phyloP scores from a whole-genome alignment of 2,113 vertebrate species.

The Otus sunia region DNA sequence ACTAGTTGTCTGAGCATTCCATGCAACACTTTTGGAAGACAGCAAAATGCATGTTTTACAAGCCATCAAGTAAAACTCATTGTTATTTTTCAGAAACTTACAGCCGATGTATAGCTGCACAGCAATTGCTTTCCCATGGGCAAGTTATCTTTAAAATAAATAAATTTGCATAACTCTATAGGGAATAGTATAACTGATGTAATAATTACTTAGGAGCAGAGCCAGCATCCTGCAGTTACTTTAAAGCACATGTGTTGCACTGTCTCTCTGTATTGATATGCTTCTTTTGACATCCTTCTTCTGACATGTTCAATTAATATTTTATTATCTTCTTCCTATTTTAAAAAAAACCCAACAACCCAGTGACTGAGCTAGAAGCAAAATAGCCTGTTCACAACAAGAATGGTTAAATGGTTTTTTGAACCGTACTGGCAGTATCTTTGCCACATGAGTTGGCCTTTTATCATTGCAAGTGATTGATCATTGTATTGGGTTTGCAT shows the following conservation, averaged over 20 bases:
- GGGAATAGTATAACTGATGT: conserved; percentile 67
- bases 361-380: conserved; percentile 8
- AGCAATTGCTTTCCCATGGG: conserved; percentile 54
- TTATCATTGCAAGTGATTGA: conserved; percentile 15
- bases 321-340: conserved; percentile 63
- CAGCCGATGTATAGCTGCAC: background rate
- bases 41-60: background rate
- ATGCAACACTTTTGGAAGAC: background rate
- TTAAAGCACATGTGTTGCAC: conserved; percentile 52
- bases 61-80: background rate
- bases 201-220: conserved; percentile 72
- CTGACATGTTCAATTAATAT: conserved; percentile 72
- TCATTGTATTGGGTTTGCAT: background rate
- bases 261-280: conserved; percentile 48
- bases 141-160: conserved; percentile 67
- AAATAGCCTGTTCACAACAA: conserved; percentile 6
- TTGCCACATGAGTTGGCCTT: conserved; percentile 7
- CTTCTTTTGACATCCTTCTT: conserved; percentile 60
- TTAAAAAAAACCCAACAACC: background rate
- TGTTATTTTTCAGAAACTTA: conserved; percentile 16
- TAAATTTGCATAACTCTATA: conserved; percentile 53
- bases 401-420: conserved; percentile 22
- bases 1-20: background rate
- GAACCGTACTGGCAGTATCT: background rate
- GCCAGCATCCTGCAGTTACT: conserved; percentile 70